Percentiles rank a stretch among this genome's conserved stretches.
phyloP scores from a whole-genome alignment of 2,888 invertebrate species.

The Drosophila subquinaria region DNA sequence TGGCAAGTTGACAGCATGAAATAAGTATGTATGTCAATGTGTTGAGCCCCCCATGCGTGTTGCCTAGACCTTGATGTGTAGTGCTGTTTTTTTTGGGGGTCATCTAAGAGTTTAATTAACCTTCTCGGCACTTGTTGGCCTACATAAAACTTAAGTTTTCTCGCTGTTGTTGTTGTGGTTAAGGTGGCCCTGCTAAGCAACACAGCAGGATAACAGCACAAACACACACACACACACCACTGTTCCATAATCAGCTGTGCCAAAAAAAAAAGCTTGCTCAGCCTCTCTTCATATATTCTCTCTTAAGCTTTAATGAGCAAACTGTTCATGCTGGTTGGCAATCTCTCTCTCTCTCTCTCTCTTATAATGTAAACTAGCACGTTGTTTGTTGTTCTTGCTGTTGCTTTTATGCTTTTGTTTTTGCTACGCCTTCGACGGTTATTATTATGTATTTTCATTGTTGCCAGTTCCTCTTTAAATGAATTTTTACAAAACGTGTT shows the following conservation, averaged over 20 bases:
- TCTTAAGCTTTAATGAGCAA: slow-evolving; percentile 26
- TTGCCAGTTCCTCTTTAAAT: slow-evolving; percentile 33
- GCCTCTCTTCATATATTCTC: slow-evolving; percentile 13
- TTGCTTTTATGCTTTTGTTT: slow-evolving; percentile 13
- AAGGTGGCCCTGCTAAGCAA: background rate
- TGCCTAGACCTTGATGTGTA: slow-evolving; percentile 50
- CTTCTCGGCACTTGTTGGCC: slow-evolving; percentile 60
- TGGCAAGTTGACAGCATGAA: slow-evolving; percentile 48
- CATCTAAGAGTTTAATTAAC: slow-evolving; percentile 44
- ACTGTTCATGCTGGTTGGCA: background rate
- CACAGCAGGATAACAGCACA: slow-evolving; percentile 1
- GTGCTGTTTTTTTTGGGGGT: slow-evolving; percentile 24
- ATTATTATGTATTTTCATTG: slow-evolving; percentile 40
- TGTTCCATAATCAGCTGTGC: slow-evolving; percentile 53
- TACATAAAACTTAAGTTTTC: slow-evolving; percentile 26
- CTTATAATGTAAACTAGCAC: slow-evolving; percentile 26
- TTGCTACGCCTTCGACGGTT: slow-evolving; percentile 39
- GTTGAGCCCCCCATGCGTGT: slow-evolving; percentile 23
- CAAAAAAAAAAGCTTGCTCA: slow-evolving; percentile 33
- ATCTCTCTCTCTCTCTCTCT: slow-evolving; percentile 13
- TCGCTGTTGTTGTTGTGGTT: background rate
- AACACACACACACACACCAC: background rate
- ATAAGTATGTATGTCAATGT: slow-evolving; percentile 52
- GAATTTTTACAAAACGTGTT: slow-evolving; percentile 64
- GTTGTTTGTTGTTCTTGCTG: slow-evolving; percentile 45